phyloP scores from a whole-genome alignment of 2,113 vertebrate species.

The Myiagra hebetior region DNA sequence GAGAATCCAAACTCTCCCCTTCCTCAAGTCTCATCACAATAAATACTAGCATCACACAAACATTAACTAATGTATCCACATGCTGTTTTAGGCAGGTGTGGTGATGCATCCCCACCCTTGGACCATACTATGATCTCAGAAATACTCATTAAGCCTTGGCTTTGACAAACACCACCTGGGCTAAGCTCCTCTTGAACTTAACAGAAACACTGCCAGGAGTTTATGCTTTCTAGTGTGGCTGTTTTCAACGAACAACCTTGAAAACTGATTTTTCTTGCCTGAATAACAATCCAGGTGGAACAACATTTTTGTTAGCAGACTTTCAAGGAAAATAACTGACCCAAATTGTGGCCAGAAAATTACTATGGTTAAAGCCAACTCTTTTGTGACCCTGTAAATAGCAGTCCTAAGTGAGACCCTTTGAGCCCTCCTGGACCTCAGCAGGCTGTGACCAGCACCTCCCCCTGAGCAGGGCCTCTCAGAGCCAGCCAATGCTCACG shows the following conservation, averaged over 20 bases:
- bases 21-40: neutral
- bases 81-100: neutral
- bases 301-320: neutral
- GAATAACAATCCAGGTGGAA: neutral
- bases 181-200: neutral
- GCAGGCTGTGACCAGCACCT: neutral
- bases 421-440: neutral
- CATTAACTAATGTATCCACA: neutral
- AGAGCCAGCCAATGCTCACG: neutral
- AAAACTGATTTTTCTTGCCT: neutral
- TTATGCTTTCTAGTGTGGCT: neutral
- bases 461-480: neutral
- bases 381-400: neutral
- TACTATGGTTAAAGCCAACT: neutral
- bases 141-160: neutral
- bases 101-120: neutral
- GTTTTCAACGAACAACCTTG: neutral
- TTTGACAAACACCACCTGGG: neutral
- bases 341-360: neutral
- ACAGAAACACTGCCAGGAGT: neutral
- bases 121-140: neutral
- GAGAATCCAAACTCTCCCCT: neutral
- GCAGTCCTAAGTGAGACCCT: neutral
- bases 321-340: neutral
- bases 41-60: neutral